Base-by-base conservation (phyloP, 2,888 invertebrate species). In the Meiosimyza decipiens region DNA sequence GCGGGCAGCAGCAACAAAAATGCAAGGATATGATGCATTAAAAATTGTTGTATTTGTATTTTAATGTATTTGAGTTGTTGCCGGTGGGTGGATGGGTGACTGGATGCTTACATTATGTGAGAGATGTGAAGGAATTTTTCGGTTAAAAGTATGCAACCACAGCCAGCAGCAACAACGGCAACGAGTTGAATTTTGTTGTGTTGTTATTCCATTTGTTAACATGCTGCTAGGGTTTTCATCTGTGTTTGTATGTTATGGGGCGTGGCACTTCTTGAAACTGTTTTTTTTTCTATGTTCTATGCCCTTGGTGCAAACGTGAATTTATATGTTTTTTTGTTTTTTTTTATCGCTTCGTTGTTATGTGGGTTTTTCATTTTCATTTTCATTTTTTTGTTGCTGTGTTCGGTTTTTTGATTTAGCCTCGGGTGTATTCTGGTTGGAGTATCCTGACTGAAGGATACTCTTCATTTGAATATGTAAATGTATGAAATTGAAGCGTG, bases 391-490 rank as follows among this genome's bases (percentile, higher is more conserved):
- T 6, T 16, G 54, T 16, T 55, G 55, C n/a, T 55, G 16, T 55
- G 55, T 22, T 18, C 3, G 22, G 55, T 11, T 15, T 22, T 54
- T 54, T 15, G 54, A 13, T 54, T 54, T 54, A 54, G 9, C 40
- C 40, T 40, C 54, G 15, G 54, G 15, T 54, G 15, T 54, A 51
- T 51, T 51, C n/a, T 51, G 13, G n/a, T 15, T 51, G n/a, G n/a
- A 15, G 13, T 51, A 16, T 16, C 15, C n/a, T 16, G 15, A 16
- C 52, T 16, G 11, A 9, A 54, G 54, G 54, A 18, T 64, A 55
- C 67, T 7, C 40, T 67, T 55, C 54, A 67, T 55, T 67, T 33
- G 67, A 67, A 67, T 67, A 67, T 67, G 67, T 40, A 67, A 67
- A 67, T 67, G 13, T 16, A 67, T 55, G 67, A 55, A 67, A 67